These are phyloP conservation scores for Chionomys nivalis DNA, from an alignment of 2,113 vertebrate species.

Conservation along the genomic window DNA sequence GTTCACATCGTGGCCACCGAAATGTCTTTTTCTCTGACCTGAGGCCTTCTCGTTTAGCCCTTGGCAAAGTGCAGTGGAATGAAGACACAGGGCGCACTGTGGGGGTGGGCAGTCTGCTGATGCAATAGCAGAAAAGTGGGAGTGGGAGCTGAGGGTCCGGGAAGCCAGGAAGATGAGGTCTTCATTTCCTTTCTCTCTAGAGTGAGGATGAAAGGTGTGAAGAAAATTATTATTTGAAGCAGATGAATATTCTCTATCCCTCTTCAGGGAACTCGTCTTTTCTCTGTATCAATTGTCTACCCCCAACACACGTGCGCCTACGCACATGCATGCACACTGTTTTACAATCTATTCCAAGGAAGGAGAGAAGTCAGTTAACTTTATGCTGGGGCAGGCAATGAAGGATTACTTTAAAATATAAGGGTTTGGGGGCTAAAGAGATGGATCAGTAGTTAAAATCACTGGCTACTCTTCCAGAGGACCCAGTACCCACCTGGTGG, in stretches of 20 bases:
- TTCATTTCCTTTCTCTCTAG: neutral
- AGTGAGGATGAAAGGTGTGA: constrained; percentile 16
- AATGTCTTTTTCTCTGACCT: neutral
- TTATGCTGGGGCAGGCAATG: neutral
- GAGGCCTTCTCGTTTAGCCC: neutral
- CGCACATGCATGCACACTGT: neutral
- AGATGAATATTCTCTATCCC: neutral
- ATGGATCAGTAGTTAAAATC: neutral
- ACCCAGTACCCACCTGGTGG: neutral
- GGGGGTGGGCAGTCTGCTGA: neutral
- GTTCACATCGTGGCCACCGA: neutral
- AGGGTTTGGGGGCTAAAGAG: neutral
- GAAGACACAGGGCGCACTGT: neutral
- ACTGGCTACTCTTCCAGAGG: neutral
- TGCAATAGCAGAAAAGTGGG: neutral
- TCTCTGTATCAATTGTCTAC: neutral
- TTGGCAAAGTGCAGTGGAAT: neutral
- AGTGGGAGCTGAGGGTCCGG: neutral
- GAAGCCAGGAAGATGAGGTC: neutral
- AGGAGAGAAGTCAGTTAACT: neutral
- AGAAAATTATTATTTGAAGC: constrained; percentile 44
- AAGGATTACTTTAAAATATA: neutral
- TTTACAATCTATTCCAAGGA: neutral
- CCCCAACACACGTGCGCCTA: neutral
- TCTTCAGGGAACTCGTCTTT: neutral